These are phyloP conservation scores for Onychostoma macrolepis DNA, from an alignment of 2,113 vertebrate genomes.

Conservation along the genomic window DNA sequence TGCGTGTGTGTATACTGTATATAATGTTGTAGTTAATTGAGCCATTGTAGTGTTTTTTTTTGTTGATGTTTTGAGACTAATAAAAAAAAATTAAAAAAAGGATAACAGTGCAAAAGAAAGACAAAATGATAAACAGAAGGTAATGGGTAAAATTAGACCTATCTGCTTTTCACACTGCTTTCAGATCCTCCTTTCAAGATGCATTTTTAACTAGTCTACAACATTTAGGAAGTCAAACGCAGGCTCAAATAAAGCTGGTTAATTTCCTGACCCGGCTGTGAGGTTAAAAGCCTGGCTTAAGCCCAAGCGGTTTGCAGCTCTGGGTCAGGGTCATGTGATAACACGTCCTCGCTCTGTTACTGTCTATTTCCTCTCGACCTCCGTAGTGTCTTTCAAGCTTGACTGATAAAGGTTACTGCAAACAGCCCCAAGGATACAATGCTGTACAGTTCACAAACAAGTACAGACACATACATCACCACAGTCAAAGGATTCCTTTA, in stretches of 20 bases:
- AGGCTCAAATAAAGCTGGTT: background rate
- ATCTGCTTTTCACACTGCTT: background rate
- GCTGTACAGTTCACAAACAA: slow-evolving; percentile 7
- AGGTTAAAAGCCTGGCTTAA: slow-evolving; percentile 12
- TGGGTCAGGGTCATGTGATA: background rate
- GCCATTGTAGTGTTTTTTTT: background rate
- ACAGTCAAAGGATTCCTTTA: background rate
- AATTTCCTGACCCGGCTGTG: background rate
- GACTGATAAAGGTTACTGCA: slow-evolving; percentile 6
- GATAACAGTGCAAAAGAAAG: too few species aligned
- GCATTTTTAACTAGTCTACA: background rate
- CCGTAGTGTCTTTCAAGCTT: slow-evolving; percentile 18
- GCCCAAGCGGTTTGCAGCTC: background rate
- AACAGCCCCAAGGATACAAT: background rate
- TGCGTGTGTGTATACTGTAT: too few species aligned
- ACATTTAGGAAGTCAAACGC: slow-evolving; percentile 1
- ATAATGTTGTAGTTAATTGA: too few species aligned
- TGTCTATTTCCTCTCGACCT: slow-evolving; percentile 6
- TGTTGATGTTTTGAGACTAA: background rate
- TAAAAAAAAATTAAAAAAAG: background rate
- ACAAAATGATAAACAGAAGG: too few species aligned
- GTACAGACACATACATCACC: background rate
- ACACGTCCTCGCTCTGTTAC: background rate
- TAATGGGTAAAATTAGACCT: background rate
- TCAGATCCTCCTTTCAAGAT: background rate